These are phyloP conservation scores for Phyllostomus discolor DNA, from an alignment of 2,113 vertebrate genomes.

Conservation along the genomic window DNA sequence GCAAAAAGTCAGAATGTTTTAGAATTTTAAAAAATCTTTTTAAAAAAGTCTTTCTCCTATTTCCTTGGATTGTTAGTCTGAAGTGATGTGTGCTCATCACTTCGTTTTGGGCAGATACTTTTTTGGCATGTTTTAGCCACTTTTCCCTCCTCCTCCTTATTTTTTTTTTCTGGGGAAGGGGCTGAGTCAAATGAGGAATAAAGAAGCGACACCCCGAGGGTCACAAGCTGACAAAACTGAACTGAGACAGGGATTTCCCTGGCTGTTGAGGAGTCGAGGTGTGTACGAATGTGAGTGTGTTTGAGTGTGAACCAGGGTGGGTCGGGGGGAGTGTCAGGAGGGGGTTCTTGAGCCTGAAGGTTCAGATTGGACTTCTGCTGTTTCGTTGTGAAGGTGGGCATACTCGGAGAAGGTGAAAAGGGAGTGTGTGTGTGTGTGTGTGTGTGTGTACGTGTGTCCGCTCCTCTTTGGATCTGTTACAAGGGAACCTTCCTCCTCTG, in stretches of 20 bases:
- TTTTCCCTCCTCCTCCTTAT: slow-evolving; percentile 21
- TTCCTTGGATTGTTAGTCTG: slow-evolving; percentile 20
- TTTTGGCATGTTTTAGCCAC: slow-evolving; percentile 24
- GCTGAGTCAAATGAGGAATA: slow-evolving; percentile 59
- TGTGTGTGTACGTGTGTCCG: slow-evolving; percentile 52
- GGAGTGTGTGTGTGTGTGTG: slow-evolving; percentile 60
- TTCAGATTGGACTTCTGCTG: slow-evolving; percentile 13
- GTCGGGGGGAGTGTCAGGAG: not conserved
- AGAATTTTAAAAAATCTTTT: not conserved
- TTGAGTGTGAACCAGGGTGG: not conserved
- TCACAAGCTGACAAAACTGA: slow-evolving; percentile 52
- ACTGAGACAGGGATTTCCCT: slow-evolving; percentile 64
- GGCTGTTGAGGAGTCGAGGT: slow-evolving; percentile 61
- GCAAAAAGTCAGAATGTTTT: slow-evolving; percentile 65
- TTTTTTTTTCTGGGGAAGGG: not conserved
- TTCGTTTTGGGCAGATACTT: slow-evolving; percentile 54
- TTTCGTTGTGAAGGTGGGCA: slow-evolving; percentile 52
- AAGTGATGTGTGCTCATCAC: slow-evolving; percentile 25
- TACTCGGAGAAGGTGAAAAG: slow-evolving; percentile 66
- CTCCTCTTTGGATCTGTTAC: slow-evolving; percentile 80
- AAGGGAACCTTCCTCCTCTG: slow-evolving; percentile 77
- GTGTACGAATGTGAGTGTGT: not conserved
- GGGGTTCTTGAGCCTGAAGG: slow-evolving; percentile 3
- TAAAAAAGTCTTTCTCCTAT: not conserved
- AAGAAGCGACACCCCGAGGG: slow-evolving; percentile 41